These are phyloP conservation scores for Triplophysa bombifrons DNA, from an alignment of 2,797 vertebrate species.

Conservation along the genomic window DNA sequence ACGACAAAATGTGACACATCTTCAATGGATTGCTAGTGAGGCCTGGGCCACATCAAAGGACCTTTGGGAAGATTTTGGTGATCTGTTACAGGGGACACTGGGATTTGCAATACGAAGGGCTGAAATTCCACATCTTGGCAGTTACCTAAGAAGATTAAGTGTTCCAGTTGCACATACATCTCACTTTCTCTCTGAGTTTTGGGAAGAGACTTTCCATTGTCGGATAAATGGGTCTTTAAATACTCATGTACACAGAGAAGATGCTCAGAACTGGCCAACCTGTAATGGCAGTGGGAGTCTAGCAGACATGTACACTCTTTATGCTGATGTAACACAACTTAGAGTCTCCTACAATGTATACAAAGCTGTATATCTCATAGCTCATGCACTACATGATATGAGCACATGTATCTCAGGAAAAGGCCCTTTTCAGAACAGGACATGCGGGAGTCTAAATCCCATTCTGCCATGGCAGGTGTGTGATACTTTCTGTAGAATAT, in stretches of 20 bases:
- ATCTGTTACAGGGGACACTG: slow-evolving; percentile 75
- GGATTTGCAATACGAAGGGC: slow-evolving; percentile 78
- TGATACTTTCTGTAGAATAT: background rate
- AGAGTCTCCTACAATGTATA: slow-evolving; percentile 78
- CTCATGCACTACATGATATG: slow-evolving; percentile 73
- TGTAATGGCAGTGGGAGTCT: slow-evolving; percentile 67
- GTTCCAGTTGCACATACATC: slow-evolving; percentile 46
- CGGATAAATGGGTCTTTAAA: slow-evolving; percentile 66
- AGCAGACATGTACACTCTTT: slow-evolving; percentile 64
- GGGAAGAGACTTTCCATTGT: slow-evolving; percentile 72
- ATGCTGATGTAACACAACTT: slow-evolving; percentile 73
- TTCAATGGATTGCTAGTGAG: slow-evolving; percentile 81
- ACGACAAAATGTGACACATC: slow-evolving; percentile 70
- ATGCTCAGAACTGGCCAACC: slow-evolving; percentile 39
- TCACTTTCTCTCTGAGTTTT: slow-evolving; percentile 69
- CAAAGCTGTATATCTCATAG: slow-evolving; percentile 76
- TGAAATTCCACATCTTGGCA: slow-evolving; percentile 72
- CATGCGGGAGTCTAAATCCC: slow-evolving; percentile 63
- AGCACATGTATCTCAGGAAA: slow-evolving; percentile 63
- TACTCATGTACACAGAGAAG: slow-evolving; percentile 57
- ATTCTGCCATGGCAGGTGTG: slow-evolving; percentile 72
- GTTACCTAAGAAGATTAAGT: slow-evolving; percentile 68
- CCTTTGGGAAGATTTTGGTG: slow-evolving; percentile 75
- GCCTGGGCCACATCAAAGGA: slow-evolving; percentile 78
- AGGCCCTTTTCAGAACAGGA: slow-evolving; percentile 69